A percentile compares a stretch with the other conserved stretches of the same genome.
phyloP scores from a whole-genome alignment of 2,888 invertebrate genomes.

The Tenthredo distinguenda region DNA sequence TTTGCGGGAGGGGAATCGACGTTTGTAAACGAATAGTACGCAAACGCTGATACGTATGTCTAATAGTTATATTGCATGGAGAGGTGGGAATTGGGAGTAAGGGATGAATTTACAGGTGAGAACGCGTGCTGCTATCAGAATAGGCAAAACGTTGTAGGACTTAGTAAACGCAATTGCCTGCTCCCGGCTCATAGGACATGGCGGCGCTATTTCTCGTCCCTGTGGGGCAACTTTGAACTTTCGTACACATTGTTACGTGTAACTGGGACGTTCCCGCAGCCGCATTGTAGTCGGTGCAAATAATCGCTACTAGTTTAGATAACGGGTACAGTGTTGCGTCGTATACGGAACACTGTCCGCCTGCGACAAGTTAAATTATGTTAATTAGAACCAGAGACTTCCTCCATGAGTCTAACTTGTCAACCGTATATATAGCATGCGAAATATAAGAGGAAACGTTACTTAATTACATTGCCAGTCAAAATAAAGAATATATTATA shows the following conservation, averaged over 20 bases:
- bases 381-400: constrained; percentile 42
- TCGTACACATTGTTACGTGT: constrained; percentile 35
- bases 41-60: neutral
- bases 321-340: constrained; percentile 32
- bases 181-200: constrained; percentile 46
- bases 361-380: constrained; percentile 45
- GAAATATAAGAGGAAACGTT: neutral
- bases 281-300: constrained; percentile 46
- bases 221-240: constrained; percentile 48
- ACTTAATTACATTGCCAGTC: neutral
- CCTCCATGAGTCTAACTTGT: constrained; percentile 26
- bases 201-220: constrained; percentile 48
- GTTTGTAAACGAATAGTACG: neutral
- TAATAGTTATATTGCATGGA: constrained; percentile 24
- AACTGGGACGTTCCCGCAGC: constrained; percentile 38
- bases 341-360: constrained; percentile 12
- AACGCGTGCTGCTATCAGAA: constrained; percentile 15
- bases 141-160: constrained; percentile 47
- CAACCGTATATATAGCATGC: neutral
- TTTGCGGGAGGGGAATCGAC: neutral
- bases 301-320: constrained; percentile 50
- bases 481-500: neutral
- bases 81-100: constrained; percentile 17
- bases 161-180: constrained; percentile 44
- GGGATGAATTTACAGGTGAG: constrained; percentile 32